phyloP scores from a whole-genome alignment of 2,113 vertebrate species.

The Corythornis madagascariensis region DNA sequence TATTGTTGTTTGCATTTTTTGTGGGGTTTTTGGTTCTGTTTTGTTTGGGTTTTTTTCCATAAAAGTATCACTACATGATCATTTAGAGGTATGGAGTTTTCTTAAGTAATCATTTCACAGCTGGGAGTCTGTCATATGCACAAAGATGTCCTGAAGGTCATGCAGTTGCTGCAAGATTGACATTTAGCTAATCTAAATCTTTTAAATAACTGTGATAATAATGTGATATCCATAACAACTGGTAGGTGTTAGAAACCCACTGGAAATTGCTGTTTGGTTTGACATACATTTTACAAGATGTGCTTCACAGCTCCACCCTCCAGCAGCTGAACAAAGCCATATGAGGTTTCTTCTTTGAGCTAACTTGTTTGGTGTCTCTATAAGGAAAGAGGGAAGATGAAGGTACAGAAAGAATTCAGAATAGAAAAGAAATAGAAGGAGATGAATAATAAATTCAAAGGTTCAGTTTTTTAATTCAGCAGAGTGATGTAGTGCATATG shows the following conservation, averaged over 20 bases:
- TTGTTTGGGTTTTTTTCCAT: rapidly evolving
- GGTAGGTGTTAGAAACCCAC: constrained; percentile 45
- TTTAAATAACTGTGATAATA: constrained; percentile 57
- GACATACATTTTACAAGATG: constrained; percentile 3
- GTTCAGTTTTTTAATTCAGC: not conserved
- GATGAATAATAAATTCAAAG: not conserved
- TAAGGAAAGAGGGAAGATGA: not conserved
- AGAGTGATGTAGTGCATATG: not conserved
- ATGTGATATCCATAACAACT: constrained; percentile 37
- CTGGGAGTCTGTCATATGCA: not conserved
- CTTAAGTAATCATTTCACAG: not conserved
- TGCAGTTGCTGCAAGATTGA: constrained; percentile 33
- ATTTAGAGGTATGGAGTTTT: not conserved
- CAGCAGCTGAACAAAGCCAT: not conserved
- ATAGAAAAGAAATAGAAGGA: not conserved
- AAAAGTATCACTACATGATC: not conserved
- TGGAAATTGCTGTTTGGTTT: constrained; percentile 26
- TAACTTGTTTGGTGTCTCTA: not conserved
- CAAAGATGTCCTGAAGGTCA: constrained; percentile 44
- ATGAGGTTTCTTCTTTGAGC: not conserved
- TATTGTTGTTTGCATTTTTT: no score
- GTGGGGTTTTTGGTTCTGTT: no score
- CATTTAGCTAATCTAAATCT: constrained; percentile 63
- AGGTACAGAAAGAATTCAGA: not conserved
- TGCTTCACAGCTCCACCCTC: not conserved